Conservation (phyloP, 2,888 invertebrate species). For the Zootermopsis nevadensis region DNA sequence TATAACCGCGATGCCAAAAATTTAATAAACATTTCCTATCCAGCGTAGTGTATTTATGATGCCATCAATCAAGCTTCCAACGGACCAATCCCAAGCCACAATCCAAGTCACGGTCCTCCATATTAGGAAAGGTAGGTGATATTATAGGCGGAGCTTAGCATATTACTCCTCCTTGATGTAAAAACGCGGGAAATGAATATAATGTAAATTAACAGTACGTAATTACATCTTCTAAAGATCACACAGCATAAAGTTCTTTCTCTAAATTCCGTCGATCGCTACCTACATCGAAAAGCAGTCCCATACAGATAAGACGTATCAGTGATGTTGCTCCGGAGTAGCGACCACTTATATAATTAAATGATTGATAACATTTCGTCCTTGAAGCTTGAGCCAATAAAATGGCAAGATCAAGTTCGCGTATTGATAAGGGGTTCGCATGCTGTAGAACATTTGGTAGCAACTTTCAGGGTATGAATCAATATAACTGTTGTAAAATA, state of each 20-base stretch:
- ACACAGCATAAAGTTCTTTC: background rate
- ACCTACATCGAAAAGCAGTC: background rate
- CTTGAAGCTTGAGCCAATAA: background rate
- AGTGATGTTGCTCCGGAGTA: background rate
- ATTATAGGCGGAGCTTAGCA: constrained; percentile 51
- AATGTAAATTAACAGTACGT: background rate
- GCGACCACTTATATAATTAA: background rate
- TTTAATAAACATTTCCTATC: constrained; percentile 38
- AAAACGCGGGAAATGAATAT: constrained; percentile 34
- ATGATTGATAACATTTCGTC: background rate
- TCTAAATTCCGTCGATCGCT: background rate
- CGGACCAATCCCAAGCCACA: constrained; percentile 51
- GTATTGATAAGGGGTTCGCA: background rate
- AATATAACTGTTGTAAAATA: background rate
- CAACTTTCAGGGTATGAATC: background rate
- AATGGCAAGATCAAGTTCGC: background rate
- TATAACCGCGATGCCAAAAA: constrained; percentile 6
- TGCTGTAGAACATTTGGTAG: background rate
- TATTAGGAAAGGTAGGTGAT: constrained; percentile 52
- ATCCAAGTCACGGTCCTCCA: constrained; percentile 49
- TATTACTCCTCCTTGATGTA: constrained; percentile 45
- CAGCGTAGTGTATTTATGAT: constrained; percentile 51
- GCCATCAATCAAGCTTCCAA: constrained; percentile 50
- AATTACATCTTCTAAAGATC: constrained; percentile 15
- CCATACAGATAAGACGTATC: background rate